phyloP scores from a whole-genome alignment of 2,797 vertebrate genomes.

The Onychomys arenicola region DNA sequence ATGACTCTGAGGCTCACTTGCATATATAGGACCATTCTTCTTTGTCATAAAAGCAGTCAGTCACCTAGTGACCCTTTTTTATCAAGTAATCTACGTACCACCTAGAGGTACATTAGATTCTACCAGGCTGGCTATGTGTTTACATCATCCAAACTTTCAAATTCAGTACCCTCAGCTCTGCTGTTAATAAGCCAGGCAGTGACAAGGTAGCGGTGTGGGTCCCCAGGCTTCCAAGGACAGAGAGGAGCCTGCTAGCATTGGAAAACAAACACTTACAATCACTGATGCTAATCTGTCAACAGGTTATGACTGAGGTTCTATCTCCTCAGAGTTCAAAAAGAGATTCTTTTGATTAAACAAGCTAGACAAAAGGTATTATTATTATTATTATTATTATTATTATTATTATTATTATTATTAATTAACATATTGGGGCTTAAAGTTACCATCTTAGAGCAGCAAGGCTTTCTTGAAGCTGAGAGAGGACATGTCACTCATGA shows the following conservation, averaged over 20 bases:
- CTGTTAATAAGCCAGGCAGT: constrained; percentile 88
- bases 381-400: constrained; percentile 32
- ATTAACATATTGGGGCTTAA: constrained; percentile 81
- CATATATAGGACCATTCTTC: constrained; percentile 72
- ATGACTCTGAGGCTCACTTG: constrained; percentile 44
- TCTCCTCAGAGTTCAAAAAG: constrained; percentile 84
- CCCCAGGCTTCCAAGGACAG: constrained; percentile 84
- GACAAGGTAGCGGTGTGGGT: constrained; percentile 83
- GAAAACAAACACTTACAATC: constrained; percentile 85
- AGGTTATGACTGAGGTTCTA: constrained; percentile 86
- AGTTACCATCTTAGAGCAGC: constrained; percentile 74
- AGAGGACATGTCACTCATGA: constrained; percentile 75
- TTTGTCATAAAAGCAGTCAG: constrained; percentile 83
- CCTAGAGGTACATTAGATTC: constrained; percentile 85
- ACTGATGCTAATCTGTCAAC: constrained; percentile 84
- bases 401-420: constrained; percentile 65
- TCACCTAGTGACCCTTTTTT: constrained; percentile 87
- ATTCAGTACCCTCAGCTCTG: constrained; percentile 89
- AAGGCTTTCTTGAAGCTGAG: constrained; percentile 74
- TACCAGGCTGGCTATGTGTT: constrained; percentile 87
- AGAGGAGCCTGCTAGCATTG: constrained; percentile 83
- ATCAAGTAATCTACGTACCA: constrained; percentile 87
- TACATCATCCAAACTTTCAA: constrained; percentile 91
- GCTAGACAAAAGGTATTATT: constrained; percentile 53
- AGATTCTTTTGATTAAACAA: constrained; percentile 79